Base-by-base conservation (phyloP, 2,113 vertebrate species). In the Dromiciops gliroides region DNA sequence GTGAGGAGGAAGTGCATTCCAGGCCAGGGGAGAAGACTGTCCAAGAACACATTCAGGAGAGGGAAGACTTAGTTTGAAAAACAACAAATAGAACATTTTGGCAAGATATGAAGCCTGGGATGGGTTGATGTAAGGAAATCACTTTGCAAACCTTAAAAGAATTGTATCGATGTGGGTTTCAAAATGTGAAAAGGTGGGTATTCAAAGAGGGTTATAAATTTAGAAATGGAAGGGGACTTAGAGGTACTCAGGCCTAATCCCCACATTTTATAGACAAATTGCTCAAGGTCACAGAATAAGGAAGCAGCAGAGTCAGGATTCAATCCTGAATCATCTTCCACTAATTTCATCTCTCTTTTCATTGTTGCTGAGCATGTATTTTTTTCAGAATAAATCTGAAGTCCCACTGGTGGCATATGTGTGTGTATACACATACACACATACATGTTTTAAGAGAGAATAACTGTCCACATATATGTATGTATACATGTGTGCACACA, bases 391-490 rank as follows among this genome's bases (percentile, higher is more conserved):
- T 93, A 89, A 92, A 88, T 37, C 47, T n/a, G 48, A 89, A 51
- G 56, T 60, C 47, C 44, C 26, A 91, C 67, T 60, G 48, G 26
- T 1, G 37, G 25, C 8, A 53, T 9, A 8, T 53, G 8, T 26
- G 1, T 52, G 51, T 24, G 23, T 24, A 4, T 12, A 60, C 8
- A 49, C 47, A 93, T 49, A 47, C 16, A 51, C 14, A 47, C 22
- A 91, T 92, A 49, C 91, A 47, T 28, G 11, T 50, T 93, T 96
- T 94, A 91, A 67, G 90, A n/a, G 51, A 93, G 75, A 95, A 93
- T 47, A 91, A 60, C 48, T 75, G n/a, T 75, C 37, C 12, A n/a
- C 90, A 50, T 48, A 91, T 23, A 52, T 50, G 90, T 56, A n/a
- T n/a, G n/a, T n/a, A n/a, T n/a, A n/a, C n/a, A n/a, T 52, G 51